Percentiles rank a stretch among this genome's conserved stretches.
Evolutionary conservation across 2,113 vertebrate species (phyloP).

Genomic region (Thunnus thynnus): DNA sequence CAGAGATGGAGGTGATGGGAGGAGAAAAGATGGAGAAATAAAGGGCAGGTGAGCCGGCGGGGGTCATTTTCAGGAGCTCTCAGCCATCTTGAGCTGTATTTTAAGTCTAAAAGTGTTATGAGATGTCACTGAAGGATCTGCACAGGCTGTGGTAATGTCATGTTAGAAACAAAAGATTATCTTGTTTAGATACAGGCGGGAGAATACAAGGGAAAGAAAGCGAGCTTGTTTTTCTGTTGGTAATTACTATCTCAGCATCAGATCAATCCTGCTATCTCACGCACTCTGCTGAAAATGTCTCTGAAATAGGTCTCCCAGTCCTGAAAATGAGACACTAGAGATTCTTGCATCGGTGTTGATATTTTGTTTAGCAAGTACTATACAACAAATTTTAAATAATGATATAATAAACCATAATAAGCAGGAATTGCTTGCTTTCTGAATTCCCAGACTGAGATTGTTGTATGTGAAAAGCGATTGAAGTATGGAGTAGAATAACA

Average conservation of each 20-base stretch:
- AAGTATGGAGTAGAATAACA: slow-evolving; percentile 3
- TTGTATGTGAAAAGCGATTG: not conserved
- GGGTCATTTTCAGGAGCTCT: too few relatives aligned
- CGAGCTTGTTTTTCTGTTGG: slow-evolving; percentile 32
- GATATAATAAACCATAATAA: slow-evolving; percentile 18
- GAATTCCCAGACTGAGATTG: not conserved
- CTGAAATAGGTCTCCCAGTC: not conserved
- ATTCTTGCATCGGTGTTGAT: slow-evolving; percentile 14
- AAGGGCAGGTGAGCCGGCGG: too few relatives aligned
- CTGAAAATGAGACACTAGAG: slow-evolving; percentile 33
- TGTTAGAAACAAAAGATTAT: slow-evolving; percentile 40
- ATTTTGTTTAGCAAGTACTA: slow-evolving; percentile 31
- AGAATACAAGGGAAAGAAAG: not conserved
- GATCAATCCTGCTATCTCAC: slow-evolving; percentile 42
- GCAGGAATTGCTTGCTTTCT: not conserved
- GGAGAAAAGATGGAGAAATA: too few relatives aligned
- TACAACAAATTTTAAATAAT: slow-evolving; percentile 15
- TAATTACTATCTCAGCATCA: slow-evolving; percentile 61
- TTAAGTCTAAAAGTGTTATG: not conserved
- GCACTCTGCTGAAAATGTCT: slow-evolving; percentile 11
- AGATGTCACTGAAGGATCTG: slow-evolving; percentile 7
- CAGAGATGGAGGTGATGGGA: too few relatives aligned
- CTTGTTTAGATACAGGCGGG: slow-evolving; percentile 33
- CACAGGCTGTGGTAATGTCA: slow-evolving; percentile 3
- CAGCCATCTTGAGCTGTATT: not conserved